Evolutionary conservation across 2,797 vertebrate genomes (phyloP).

Genomic region (Cynodonichthys magdalenae): DNA sequence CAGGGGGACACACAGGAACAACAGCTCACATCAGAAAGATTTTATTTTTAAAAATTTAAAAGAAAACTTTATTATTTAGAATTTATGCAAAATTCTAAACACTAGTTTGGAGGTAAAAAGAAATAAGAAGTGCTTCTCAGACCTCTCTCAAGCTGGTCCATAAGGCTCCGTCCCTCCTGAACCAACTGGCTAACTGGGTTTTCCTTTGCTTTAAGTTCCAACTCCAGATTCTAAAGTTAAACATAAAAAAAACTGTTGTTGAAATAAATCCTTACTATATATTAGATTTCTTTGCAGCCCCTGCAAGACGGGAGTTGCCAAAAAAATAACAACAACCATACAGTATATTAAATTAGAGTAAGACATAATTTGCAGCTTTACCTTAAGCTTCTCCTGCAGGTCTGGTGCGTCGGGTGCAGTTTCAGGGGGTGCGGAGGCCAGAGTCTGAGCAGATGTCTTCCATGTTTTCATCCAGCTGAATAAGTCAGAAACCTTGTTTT

Average conservation of each 20-base stretch:
- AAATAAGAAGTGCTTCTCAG: conserved; percentile 23
- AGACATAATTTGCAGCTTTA: conserved; percentile 52
- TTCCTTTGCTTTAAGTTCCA: conserved; percentile 80
- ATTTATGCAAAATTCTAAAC: no score
- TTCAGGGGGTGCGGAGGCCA: conserved; percentile 83
- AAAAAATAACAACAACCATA: no score
- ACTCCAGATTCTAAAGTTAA: conserved; percentile 81
- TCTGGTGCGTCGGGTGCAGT: conserved; percentile 79
- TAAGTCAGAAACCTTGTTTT: conserved; percentile 82
- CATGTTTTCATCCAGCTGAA: conserved; percentile 86
- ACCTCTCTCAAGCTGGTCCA: conserved; percentile 89
- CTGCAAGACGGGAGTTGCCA: no score
- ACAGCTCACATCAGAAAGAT: background rate
- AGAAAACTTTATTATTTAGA: no score
- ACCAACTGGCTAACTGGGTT: conserved; percentile 76
- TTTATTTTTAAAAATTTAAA: background rate
- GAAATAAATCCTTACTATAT: background rate
- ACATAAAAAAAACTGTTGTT: background rate
- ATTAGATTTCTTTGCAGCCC: background rate
- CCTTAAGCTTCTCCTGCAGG: conserved; percentile 85
- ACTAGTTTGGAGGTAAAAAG: background rate
- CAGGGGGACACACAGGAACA: conserved; percentile 14
- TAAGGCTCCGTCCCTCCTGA: conserved; percentile 77
- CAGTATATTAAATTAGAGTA: background rate
- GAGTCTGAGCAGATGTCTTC: conserved; percentile 79